Evolutionary conservation across 2,888 invertebrate species (phyloP), one percentile per base, ranked within the genome.

Genomic region (Drosophila infuscata): DNA sequence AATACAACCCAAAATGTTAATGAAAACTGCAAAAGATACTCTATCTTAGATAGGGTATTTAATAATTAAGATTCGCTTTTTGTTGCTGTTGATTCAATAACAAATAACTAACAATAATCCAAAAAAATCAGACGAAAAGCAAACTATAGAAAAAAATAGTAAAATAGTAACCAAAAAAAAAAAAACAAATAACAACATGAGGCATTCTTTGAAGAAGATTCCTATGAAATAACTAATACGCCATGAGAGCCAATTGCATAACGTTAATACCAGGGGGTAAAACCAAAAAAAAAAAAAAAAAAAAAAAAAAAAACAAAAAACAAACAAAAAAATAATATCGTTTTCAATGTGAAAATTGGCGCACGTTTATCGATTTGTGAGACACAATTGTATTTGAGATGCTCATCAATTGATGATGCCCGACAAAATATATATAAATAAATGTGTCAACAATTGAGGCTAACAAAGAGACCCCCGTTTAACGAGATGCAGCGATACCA

Each of bases 391-490:
- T 56, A 56, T 71, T 75, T 71, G 74, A 71, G 71, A 83, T 76
- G 70, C 62, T 70, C 79, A 81, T 81, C 85, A 85, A 81, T 76
- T 76, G 74, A 83, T 78, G 82, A 61, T 68, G 65, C 57, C 66
- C 63, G 46, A 74, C 76, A 65, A 25, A 25, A 25, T 1, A 62
- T 52, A 15, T 46, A 56, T 60, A 76, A 82, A 80, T 78, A 80
- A 87, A 84, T 84, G 76, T 82, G 88, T 81, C 88, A 88, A 81
- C 81, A 70, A 77, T 78, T 58, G 70, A 56, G 67, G 56, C 57
- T 64, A 58, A 56, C 63, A 53, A 59, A 67, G 59, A 53, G 15
- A 43, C 35, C 29, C 58, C 33, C 12, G 29, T 25, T 25, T 30
- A 30, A 20, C 41, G 43, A 63, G 64, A 68, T 67, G 60, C 74